Percentiles rank a stretch among this genome's conserved stretches.
Evolutionary conservation across 1,140 invertebrate genomes (phyloP).

Genomic region (Parasteatoda tepidariorum): DNA sequence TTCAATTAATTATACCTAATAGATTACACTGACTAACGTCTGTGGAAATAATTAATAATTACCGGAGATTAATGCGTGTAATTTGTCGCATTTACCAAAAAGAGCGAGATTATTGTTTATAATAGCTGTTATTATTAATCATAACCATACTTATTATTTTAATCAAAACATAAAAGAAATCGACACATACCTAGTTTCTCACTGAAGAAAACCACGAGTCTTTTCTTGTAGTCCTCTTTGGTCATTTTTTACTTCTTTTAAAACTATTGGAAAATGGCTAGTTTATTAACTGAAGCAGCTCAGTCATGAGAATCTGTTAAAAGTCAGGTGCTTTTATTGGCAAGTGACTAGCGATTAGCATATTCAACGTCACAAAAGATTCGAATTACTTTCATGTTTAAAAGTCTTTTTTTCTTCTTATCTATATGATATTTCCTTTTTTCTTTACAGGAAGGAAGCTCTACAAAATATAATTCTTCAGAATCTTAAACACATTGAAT

Average conservation of each 20-base stretch:
- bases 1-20: too few relatives aligned
- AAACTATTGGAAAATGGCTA: too few relatives aligned
- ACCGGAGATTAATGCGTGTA: too few relatives aligned
- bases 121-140: too few relatives aligned
- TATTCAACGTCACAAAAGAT: conserved; percentile 19
- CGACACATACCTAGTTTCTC: conserved; percentile 55
- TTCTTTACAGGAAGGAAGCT: conserved; percentile 18
- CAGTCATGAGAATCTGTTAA: background rate
- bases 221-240: conserved; percentile 53
- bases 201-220: conserved; percentile 55
- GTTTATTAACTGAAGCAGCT: background rate
- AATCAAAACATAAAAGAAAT: too few relatives aligned
- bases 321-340: background rate
- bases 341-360: background rate
- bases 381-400: conserved; percentile 16
- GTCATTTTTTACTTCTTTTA: conserved; percentile 29
- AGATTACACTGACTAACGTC: too few relatives aligned
- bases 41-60: too few relatives aligned
- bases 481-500: too few relatives aligned
- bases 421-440: conserved; percentile 43
- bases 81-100: too few relatives aligned
- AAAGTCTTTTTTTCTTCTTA: background rate
- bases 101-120: too few relatives aligned
- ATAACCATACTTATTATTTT: too few relatives aligned
- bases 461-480: too few relatives aligned